Percentiles rank a stretch among this genome's conserved stretches.
Evolutionary conservation across 2,888 invertebrate genomes (phyloP).

Genomic region (Blastobasis lacticolella): DNA sequence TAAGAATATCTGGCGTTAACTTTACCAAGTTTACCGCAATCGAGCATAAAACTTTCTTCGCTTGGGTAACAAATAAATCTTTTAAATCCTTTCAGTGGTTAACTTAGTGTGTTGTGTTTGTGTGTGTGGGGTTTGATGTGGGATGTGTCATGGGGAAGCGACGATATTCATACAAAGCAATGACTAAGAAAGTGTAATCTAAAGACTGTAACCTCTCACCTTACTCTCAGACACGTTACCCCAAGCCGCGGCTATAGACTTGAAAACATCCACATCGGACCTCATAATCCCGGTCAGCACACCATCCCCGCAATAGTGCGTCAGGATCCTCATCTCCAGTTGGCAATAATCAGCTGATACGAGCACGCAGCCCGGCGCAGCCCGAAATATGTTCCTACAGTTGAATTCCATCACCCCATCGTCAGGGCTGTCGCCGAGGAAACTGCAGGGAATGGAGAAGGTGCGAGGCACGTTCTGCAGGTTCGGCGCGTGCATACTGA

Average conservation of each 20-base stretch:
- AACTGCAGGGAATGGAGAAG: constrained; percentile 75
- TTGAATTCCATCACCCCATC: constrained; percentile 68
- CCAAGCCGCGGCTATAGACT: constrained; percentile 89
- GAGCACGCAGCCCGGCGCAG: constrained; percentile 75
- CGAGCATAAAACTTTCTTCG: no score
- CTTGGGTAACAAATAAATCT: no score
- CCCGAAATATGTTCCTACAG: constrained; percentile 81
- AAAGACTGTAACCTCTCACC: constrained; percentile 44
- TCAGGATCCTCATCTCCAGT: constrained; percentile 93
- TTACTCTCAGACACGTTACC: constrained; percentile 77
- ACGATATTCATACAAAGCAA: no score
- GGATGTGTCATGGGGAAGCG: no score
- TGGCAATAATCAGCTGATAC: constrained; percentile 98
- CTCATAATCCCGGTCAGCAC: constrained; percentile 79
- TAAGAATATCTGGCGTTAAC: no score
- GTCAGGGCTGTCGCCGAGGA: constrained; percentile 27
- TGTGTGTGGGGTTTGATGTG: no score
- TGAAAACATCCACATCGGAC: constrained; percentile 85
- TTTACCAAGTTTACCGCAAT: no score
- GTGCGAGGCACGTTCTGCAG: constrained; percentile 93
- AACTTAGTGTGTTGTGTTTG: no score
- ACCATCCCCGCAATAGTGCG: constrained; percentile 89
- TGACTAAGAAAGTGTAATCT: no score
- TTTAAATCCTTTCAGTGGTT: no score
- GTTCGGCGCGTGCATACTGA: constrained; percentile 94